A percentile compares a stretch with the other conserved stretches of the same genome.
Evolutionary conservation across 2,888 invertebrate genomes (phyloP).

Genomic region (Nowickia ferox): DNA sequence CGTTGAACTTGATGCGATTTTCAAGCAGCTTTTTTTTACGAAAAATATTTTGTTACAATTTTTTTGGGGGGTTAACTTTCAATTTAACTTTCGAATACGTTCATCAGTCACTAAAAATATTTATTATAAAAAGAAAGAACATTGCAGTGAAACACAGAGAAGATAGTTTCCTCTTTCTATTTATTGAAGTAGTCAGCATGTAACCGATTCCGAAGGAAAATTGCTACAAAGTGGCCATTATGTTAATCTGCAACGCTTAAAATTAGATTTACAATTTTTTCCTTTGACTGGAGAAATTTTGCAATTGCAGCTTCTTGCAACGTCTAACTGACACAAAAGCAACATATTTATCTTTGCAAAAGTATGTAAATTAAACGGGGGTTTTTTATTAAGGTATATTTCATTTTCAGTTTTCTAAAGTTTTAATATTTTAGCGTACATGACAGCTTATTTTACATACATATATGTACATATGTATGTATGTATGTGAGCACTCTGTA

Average conservation of each 20-base stretch:
- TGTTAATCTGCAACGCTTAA: neutral
- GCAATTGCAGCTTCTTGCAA: neutral
- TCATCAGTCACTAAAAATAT: neutral
- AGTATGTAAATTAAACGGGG: constrained; percentile 54
- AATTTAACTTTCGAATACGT: neutral
- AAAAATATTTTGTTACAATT: neutral
- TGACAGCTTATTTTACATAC: constrained; percentile 65
- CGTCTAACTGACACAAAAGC: constrained; percentile 12
- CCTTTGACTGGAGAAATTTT: neutral
- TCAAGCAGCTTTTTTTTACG: constrained; percentile 31
- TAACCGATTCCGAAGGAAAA: neutral
- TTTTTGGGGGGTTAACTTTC: neutral
- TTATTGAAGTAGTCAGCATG: neutral
- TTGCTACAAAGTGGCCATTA: neutral
- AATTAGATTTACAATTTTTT: neutral
- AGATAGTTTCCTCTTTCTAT: neutral
- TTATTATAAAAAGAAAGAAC: too few relatives aligned
- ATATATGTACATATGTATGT: neutral
- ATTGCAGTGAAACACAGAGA: too few relatives aligned
- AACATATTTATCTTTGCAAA: constrained; percentile 18
- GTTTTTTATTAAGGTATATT: constrained; percentile 18
- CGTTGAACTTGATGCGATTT: constrained; percentile 31
- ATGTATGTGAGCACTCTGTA: neutral
- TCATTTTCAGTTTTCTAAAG: constrained; percentile 3
- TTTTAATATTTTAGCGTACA: constrained; percentile 40